phyloP scores from a whole-genome alignment of 2,113 vertebrate genomes.

The Myotis brandtii region DNA sequence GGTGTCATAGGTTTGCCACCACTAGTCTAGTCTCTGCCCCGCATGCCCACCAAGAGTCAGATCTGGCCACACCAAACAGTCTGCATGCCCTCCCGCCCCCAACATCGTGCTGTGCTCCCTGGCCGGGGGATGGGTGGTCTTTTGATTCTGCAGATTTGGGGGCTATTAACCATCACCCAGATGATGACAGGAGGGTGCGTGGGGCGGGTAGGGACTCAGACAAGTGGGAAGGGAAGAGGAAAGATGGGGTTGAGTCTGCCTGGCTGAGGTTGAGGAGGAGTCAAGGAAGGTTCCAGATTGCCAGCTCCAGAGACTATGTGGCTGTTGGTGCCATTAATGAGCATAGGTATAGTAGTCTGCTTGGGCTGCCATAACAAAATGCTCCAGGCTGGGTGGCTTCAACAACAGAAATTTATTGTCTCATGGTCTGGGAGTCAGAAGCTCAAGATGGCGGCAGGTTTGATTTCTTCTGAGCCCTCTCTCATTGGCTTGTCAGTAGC shows the following conservation, averaged over 20 bases:
- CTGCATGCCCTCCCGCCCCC: accelerated
- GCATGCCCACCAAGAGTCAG: accelerated
- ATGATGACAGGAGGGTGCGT: background rate
- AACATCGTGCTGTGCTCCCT: accelerated
- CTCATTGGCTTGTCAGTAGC: background rate
- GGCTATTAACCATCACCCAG: background rate
- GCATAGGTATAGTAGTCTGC: background rate
- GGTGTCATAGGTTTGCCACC: no score
- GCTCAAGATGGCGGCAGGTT: background rate
- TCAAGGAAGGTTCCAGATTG: background rate
- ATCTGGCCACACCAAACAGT: background rate
- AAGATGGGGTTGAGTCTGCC: background rate
- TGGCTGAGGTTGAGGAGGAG: background rate
- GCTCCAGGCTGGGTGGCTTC: background rate
- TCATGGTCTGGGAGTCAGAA: background rate
- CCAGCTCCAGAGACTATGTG: background rate
- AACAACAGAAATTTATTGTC: background rate
- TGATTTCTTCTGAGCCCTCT: background rate
- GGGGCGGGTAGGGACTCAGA: background rate
- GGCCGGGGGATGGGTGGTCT: background rate
- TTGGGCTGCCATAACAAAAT: background rate
- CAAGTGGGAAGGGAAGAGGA: background rate
- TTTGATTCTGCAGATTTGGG: background rate
- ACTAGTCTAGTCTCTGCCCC: no score
- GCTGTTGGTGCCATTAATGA: background rate